Percentiles rank a stretch among this genome's conserved stretches.
Conservation (phyloP, 2,888 invertebrate genomes). For the Thalpophila matura region DNA sequence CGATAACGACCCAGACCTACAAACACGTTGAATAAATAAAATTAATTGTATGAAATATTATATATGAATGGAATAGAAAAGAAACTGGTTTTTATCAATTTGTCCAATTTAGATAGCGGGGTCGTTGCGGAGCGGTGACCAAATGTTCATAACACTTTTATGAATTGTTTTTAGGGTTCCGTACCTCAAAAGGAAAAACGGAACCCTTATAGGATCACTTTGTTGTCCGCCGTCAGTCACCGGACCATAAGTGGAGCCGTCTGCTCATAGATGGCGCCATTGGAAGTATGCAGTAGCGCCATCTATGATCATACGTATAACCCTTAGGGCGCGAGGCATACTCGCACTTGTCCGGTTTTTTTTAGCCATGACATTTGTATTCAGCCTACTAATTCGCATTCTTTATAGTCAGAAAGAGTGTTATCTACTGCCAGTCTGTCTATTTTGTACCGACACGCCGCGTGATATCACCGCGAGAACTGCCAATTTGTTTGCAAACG, state of each 20-base stretch:
- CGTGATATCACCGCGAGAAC: too few species aligned
- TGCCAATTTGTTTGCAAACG: too few species aligned
- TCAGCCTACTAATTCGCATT: slow-evolving; percentile 26
- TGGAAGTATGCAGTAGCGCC: too few species aligned
- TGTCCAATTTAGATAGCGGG: slow-evolving; percentile 63
- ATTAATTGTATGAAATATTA: slow-evolving; percentile 47
- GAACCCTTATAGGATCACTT: too few species aligned
- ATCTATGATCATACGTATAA: too few species aligned
- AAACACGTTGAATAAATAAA: slow-evolving; percentile 61
- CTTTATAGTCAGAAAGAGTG: neutral
- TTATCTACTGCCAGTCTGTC: neutral
- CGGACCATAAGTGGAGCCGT: too few species aligned
- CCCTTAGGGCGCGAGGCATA: too few species aligned
- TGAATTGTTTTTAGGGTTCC: slow-evolving; percentile 31
- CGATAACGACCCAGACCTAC: slow-evolving; percentile 68
- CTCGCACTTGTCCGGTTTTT: too few species aligned
- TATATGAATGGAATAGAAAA: slow-evolving; percentile 66
- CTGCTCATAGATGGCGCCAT: too few species aligned
- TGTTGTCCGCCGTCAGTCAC: too few species aligned
- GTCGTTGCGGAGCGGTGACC: slow-evolving; percentile 40
- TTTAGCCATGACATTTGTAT: slow-evolving; percentile 30
- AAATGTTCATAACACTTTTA: slow-evolving; percentile 43
- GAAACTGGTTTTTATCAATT: slow-evolving; percentile 69
- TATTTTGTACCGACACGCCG: too few species aligned
- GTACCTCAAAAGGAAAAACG: too few species aligned